Evolutionary conservation across 2,888 invertebrate species (phyloP), one percentile per base, ranked within the genome.

Genomic region (Drosophila lutescens): DNA sequence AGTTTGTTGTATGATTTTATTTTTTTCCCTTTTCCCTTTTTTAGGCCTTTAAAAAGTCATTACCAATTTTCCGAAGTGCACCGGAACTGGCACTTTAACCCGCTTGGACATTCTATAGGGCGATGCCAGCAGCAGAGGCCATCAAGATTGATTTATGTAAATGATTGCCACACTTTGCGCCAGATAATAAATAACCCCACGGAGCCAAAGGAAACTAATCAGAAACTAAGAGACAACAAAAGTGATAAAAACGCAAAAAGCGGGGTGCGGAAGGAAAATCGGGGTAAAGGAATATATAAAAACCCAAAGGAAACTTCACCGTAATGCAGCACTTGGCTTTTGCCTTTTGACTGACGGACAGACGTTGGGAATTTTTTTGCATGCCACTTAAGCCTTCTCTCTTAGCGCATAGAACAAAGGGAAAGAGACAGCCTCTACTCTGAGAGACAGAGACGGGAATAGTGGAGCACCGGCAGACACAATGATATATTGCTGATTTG

Each of bases 401-500:
- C 51, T 40, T 41, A 51, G 56, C 55, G 56, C 50, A 6, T 41
- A 49, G 53, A 67, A 67, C 65, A 67, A 65, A 67, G 34, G 4
- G 40, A 49, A 9, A 30, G 12, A 60, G 69, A 34, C 55, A 30
- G 57, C 67, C 51, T 47, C 49, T 59, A 36, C 55, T 58, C 32
- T n/a, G 38, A 5, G 8, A 10, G 53, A 51, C 41, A 30, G 26
- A 32, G 74, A 32, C 3, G 46, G 36, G 30, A 9, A 34, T 12
- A 66, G 58, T 49, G 63, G 43, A 46, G 43, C 62, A 69, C 50
- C 50, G 51, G 75, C 58, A 76, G 79, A 77, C 77, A 79, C 58
- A 84, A 86, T 86, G 83, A 84, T 84, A 84, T 84, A 84, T 86
- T 46, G 86, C 74, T 66, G 83, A 86, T 84, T 84, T 86, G 86